Percentiles rank a stretch among this genome's conserved stretches.
phyloP scores from a whole-genome alignment of 2,113 vertebrate species.

The Cnemophilus loriae region DNA sequence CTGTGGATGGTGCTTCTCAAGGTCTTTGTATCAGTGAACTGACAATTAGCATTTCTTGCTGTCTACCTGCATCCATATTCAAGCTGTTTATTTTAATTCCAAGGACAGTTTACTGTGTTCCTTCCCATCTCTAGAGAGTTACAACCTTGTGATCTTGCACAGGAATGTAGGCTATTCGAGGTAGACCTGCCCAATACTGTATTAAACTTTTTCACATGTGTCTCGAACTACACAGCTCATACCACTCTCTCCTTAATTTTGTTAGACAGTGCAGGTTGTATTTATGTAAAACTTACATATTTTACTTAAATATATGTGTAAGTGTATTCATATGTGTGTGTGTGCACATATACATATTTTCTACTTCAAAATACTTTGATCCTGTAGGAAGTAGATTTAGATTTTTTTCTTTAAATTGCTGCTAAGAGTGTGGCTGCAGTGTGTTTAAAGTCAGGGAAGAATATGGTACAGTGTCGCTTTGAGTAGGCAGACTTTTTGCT shows the following conservation, averaged over 20 bases:
- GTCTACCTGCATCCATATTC: neutral
- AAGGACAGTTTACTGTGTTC: neutral
- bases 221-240: neutral
- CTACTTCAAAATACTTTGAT: neutral
- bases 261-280: neutral
- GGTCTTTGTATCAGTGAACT: neutral
- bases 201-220: neutral
- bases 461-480: rapidly evolving
- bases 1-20: neutral
- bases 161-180: neutral
- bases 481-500: neutral
- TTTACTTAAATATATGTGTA: neutral
- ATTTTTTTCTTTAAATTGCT: neutral
- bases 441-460: neutral
- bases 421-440: neutral
- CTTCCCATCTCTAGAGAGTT: neutral
- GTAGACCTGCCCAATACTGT: neutral
- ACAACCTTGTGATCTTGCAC: neutral
- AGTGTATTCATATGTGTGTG: neutral
- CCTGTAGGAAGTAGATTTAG: neutral
- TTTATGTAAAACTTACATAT: neutral
- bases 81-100: neutral
- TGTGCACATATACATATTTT: neutral
- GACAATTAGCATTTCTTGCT: neutral
- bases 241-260: neutral